Percentiles rank a stretch among this genome's conserved stretches.
These are phyloP conservation scores for Pteronura brasiliensis DNA, from an alignment of 2,113 vertebrate genomes.

Conservation along the genomic window DNA sequence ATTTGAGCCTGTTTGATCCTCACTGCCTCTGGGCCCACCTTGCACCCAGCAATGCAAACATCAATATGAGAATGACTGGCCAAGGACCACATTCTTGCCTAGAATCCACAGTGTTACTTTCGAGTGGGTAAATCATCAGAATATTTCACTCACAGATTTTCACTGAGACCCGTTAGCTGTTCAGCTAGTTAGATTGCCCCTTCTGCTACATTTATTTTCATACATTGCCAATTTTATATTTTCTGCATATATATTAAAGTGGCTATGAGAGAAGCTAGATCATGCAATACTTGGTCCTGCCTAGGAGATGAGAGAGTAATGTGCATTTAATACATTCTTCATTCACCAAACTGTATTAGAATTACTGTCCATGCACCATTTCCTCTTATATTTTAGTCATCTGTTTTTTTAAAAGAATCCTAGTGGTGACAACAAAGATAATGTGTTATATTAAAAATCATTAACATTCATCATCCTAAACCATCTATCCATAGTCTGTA, in stretches of 20 bases:
- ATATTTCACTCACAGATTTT: not conserved
- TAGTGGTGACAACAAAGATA: slow-evolving; percentile 75
- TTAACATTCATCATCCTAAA: slow-evolving; percentile 75
- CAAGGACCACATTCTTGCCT: not conserved
- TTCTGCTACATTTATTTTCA: slow-evolving; percentile 57
- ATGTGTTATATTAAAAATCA: slow-evolving; percentile 72
- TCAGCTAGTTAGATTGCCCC: slow-evolving; percentile 33
- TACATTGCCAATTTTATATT: slow-evolving; percentile 47
- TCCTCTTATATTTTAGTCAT: slow-evolving; percentile 81
- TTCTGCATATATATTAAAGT: slow-evolving; percentile 64
- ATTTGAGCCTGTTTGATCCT: not conserved
- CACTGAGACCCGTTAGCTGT: not conserved
- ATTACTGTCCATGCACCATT: slow-evolving; percentile 79
- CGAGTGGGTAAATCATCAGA: not conserved
- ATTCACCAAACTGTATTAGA: slow-evolving; percentile 72
- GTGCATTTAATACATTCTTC: slow-evolving; percentile 32
- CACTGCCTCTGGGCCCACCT: not conserved
- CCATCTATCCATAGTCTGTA: slow-evolving; percentile 49
- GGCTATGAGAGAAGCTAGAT: not conserved
- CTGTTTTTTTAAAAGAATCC: slow-evolving; percentile 79
- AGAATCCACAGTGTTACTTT: not conserved
- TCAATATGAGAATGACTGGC: not conserved
- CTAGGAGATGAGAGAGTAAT: slow-evolving; percentile 38
- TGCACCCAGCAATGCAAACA: not conserved
- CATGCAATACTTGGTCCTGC: slow-evolving; percentile 35